Evolutionary conservation across 2,888 invertebrate species (phyloP).

Genomic region (Girardia tigrina): DNA sequence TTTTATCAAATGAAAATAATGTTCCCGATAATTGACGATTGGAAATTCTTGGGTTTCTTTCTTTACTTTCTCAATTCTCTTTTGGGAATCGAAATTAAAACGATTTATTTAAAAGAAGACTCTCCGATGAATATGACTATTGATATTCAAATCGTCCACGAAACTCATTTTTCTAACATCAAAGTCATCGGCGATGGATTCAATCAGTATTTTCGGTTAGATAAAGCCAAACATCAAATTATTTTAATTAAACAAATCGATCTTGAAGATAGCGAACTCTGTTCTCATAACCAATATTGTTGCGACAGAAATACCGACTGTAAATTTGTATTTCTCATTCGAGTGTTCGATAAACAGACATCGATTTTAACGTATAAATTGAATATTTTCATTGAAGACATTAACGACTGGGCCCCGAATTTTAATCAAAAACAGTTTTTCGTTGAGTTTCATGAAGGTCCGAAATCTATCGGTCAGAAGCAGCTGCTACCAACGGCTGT

Average conservation of each 20-base stretch:
- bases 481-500: neutral
- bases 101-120: neutral
- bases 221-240: neutral
- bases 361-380: constrained; percentile 18
- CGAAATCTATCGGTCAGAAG: constrained; percentile 6
- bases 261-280: neutral
- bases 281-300: neutral
- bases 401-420: neutral
- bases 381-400: constrained; percentile 18
- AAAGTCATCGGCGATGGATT: neutral
- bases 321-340: neutral
- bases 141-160: neutral
- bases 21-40: too few relatives aligned
- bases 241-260: neutral
- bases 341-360: neutral
- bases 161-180: neutral
- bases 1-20: neutral
- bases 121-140: neutral
- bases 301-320: neutral
- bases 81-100: neutral
- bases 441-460: constrained; percentile 4
- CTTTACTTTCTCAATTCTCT: neutral
- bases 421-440: neutral
- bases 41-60: neutral
- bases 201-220: neutral